Conservation (phyloP, 2,888 invertebrate species). For the Candidula unifasciata region DNA sequence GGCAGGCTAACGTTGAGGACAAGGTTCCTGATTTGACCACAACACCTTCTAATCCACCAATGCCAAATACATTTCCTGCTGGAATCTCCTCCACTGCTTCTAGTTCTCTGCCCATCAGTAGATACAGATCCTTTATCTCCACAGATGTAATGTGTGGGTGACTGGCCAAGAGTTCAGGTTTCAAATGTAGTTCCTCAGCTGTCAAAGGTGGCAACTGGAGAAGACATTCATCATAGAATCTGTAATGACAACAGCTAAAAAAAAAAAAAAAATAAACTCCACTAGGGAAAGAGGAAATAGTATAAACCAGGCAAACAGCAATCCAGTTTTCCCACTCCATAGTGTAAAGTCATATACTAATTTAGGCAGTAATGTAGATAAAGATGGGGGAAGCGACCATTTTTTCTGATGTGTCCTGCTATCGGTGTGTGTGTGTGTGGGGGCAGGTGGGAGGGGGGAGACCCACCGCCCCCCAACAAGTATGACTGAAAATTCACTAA, state of each 20-base stretch:
- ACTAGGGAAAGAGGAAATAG: too few relatives aligned
- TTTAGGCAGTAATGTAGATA: too few relatives aligned
- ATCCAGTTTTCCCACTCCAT: too few relatives aligned
- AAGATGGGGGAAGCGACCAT: too few relatives aligned
- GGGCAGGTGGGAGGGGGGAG: too few relatives aligned
- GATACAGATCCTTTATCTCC: slow-evolving; percentile 86
- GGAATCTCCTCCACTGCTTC: slow-evolving; percentile 87
- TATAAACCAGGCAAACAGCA: too few relatives aligned
- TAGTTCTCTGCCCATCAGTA: slow-evolving; percentile 95
- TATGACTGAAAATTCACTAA: too few relatives aligned
- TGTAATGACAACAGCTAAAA: not conserved
- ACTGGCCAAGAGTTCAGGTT: slow-evolving; percentile 6
- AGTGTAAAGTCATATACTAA: too few relatives aligned
- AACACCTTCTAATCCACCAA: slow-evolving; percentile 90
- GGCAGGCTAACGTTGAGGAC: slow-evolving; percentile 88
- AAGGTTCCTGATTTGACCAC: slow-evolving; percentile 94
- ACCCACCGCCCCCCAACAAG: too few relatives aligned
- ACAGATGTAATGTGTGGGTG: slow-evolving; percentile 84
- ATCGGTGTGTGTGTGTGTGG: too few relatives aligned
- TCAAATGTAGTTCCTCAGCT: slow-evolving; percentile 25
- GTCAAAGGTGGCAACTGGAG: slow-evolving; percentile 3
- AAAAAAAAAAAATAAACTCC: too few relatives aligned
- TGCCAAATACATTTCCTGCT: slow-evolving; percentile 92
- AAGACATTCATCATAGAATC: not conserved
- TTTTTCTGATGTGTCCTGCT: too few relatives aligned